phyloP scores from a whole-genome alignment of 2,888 invertebrate species.

The Ornithoptera priamus region DNA sequence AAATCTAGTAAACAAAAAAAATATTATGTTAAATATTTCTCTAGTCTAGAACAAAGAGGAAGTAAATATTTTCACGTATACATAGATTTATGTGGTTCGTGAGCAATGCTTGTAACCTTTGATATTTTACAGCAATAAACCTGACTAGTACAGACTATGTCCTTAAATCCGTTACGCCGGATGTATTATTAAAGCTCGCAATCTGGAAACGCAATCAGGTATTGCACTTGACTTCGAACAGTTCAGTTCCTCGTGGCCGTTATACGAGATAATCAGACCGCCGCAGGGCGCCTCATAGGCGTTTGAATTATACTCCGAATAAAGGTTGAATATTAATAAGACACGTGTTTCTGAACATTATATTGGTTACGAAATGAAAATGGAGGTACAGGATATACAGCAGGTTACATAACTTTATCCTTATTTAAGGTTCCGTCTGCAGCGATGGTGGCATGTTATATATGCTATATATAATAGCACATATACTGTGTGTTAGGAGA shows the following conservation, averaged over 20 bases:
- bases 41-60: no score
- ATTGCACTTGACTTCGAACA: slow-evolving; percentile 26
- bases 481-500: no score
- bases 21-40: no score
- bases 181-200: slow-evolving; percentile 21
- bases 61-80: no score
- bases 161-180: slow-evolving; percentile 17
- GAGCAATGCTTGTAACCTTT: background rate
- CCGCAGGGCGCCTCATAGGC: slow-evolving; percentile 15
- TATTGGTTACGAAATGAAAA: background rate
- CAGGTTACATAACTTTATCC: no score
- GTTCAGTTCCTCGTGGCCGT: slow-evolving; percentile 13
- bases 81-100: background rate
- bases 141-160: slow-evolving; percentile 4
- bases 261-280: slow-evolving; percentile 18
- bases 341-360: slow-evolving; percentile 2
- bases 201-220: slow-evolving; percentile 25
- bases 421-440: no score
- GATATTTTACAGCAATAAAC: slow-evolving; percentile 3
- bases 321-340: slow-evolving; percentile 21
- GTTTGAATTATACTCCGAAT: slow-evolving; percentile 20
- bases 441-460: no score
- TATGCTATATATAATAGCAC: no score
- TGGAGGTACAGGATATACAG: background rate
- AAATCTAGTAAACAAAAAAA: no score